Evolutionary conservation across 2,113 vertebrate genomes (phyloP), one percentile per base, ranked within the genome.

Genomic region (Sinocyclocheilus grahami): DNA sequence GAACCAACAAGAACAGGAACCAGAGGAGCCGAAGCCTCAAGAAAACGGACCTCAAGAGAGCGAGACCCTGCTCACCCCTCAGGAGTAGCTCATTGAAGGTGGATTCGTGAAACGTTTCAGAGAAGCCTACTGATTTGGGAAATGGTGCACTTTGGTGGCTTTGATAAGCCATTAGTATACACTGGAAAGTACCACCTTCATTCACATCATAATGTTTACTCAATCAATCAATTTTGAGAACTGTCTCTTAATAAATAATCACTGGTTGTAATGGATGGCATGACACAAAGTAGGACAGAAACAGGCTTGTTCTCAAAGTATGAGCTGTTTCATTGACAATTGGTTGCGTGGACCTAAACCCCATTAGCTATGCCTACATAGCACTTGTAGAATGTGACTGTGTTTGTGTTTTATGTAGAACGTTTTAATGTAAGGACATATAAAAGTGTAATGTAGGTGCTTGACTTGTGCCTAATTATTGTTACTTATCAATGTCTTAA

Each of bases 401-500:
- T 85, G 90, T 88, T 91, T 77, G 91, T 92, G 89, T 92, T 88
- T 90, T 90, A 90, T 90, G 91, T 91, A 87, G 90, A 91, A 86
- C 88, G 92, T 93, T 90, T 88, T 91, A 91, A 92, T 0, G 91
- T 93, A 88, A 90, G 86, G 88, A 88, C 90, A 86, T 92, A 92
- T 94, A 87, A 84, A 92, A 86, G 82, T 86, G 92, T 93, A 86
- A 60, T 84, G 91, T 93, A 88, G 92, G 91, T 93, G 90, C 92
- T 94, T 89, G 92, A 91, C 89, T 88, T 85, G 92, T 95, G 93
- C 93, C 93, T 94, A 92, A 93, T 89, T 90, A 82, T 87, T 87
- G 89, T 93, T 85, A 90, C 88, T 91, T 75, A 89, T 88, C 87
- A 82, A 90, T 85, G 91, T 93, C 91, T 93, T 92, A 90, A 90